Evolutionary conservation across 2,888 invertebrate species (phyloP).

Genomic region (Allacma fusca): DNA sequence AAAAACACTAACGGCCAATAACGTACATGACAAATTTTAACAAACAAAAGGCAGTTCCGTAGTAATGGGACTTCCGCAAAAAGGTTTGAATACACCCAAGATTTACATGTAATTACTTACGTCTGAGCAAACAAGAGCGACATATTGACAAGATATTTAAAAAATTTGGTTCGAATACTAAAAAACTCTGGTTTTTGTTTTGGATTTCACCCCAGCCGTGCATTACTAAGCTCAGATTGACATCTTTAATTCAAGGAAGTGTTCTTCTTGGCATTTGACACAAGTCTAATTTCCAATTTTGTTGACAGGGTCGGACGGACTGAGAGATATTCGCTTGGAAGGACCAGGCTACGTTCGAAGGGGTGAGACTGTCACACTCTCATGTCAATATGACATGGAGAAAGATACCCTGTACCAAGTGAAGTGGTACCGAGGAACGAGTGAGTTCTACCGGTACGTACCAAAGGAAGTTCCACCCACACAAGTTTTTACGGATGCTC

Average conservation of each 20-base stretch:
- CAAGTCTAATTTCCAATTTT: not conserved
- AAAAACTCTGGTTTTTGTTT: too few relatives aligned
- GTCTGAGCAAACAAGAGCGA: too few relatives aligned
- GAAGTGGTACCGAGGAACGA: conserved; percentile 55
- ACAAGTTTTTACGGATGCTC: conserved; percentile 44
- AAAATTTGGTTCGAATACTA: too few relatives aligned
- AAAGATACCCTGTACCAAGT: conserved; percentile 56
- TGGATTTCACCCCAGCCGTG: too few relatives aligned
- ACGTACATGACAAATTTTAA: too few relatives aligned
- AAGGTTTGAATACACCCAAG: too few relatives aligned
- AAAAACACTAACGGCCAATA: too few relatives aligned
- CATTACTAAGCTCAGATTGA: too few relatives aligned
- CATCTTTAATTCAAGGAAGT: not conserved
- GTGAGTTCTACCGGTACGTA: conserved; percentile 55
- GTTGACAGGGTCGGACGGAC: conserved; percentile 43
- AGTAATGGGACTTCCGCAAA: too few relatives aligned
- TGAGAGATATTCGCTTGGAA: conserved; percentile 54
- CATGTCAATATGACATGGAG: conserved; percentile 58
- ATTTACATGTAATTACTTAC: too few relatives aligned
- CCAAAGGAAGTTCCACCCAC: conserved; percentile 51
- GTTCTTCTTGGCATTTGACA: conserved; percentile 4
- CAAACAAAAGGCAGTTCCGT: too few relatives aligned
- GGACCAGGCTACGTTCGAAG: conserved; percentile 54
- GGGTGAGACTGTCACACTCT: conserved; percentile 51
- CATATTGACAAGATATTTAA: too few relatives aligned